These are phyloP conservation scores for Lottia scabra DNA, from an alignment of 2,888 invertebrate species.

Conservation along the genomic window DNA sequence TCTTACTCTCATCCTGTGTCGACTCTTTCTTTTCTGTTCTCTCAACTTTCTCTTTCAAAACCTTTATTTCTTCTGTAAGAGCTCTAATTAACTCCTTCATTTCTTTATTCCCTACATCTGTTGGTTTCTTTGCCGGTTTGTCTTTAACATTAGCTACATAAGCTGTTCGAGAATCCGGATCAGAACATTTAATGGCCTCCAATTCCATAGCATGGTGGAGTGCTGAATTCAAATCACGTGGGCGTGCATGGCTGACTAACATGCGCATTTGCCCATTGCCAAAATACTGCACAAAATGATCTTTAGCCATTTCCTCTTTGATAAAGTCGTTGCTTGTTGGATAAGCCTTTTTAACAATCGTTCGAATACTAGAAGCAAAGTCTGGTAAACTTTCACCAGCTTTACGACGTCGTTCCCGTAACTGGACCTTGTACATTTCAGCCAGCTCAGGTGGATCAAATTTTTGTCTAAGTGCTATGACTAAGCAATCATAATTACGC, in stretches of 20 bases:
- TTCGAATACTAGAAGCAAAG: too few species aligned
- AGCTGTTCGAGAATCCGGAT: background rate
- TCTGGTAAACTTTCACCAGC: too few species aligned
- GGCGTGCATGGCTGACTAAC: background rate
- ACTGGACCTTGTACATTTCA: too few species aligned
- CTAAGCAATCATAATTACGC: too few species aligned
- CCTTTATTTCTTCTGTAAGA: background rate
- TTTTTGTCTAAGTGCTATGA: too few species aligned
- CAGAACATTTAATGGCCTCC: background rate
- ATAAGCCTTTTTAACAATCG: too few species aligned
- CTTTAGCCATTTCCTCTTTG: background rate
- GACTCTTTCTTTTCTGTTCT: too few species aligned
- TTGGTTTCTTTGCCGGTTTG: background rate
- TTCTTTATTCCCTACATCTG: background rate
- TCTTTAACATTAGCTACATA: background rate
- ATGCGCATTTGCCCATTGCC: background rate
- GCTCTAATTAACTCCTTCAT: background rate
- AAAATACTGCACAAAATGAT: background rate
- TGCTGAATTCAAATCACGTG: background rate
- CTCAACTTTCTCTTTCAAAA: background rate
- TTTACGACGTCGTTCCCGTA: too few species aligned
- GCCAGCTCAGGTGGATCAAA: too few species aligned
- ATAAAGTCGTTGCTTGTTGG: background rate
- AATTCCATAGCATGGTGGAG: background rate
- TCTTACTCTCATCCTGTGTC: too few species aligned